A percentile compares a stretch with the other conserved stretches of the same genome.
Evolutionary conservation across 2,797 vertebrate species (phyloP).

Genomic region (Pseudopleuronectes americanus): DNA sequence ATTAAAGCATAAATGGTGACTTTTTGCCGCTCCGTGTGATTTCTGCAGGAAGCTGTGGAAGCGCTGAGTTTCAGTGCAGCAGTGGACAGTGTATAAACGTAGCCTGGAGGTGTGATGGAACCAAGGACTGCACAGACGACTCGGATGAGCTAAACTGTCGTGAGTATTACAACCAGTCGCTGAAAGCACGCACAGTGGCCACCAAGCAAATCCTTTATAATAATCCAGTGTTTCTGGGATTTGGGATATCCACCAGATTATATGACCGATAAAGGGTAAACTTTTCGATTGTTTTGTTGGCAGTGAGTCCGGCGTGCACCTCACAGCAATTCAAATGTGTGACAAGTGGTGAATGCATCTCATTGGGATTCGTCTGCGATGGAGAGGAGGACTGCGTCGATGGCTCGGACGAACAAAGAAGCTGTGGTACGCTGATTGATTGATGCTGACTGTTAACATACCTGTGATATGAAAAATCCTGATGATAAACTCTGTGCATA

Average conservation of each 20-base stretch:
- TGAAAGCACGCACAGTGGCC: not conserved
- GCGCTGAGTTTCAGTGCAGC: slow-evolving; percentile 74
- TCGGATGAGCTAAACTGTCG: slow-evolving; percentile 81
- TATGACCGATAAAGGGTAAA: not conserved
- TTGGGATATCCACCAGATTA: too few species aligned
- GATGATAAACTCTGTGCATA: not conserved
- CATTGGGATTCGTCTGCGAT: slow-evolving; percentile 77
- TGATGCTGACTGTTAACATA: not conserved
- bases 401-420: slow-evolving; percentile 80
- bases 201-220: not conserved
- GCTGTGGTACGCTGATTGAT: slow-evolving; percentile 67
- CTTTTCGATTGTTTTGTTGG: slow-evolving; percentile 7
- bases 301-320: slow-evolving; percentile 73
- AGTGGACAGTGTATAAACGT: slow-evolving; percentile 78
- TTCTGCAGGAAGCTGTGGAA: slow-evolving; percentile 70
- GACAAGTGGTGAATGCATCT: slow-evolving; percentile 79
- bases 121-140: slow-evolving; percentile 80
- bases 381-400: slow-evolving; percentile 80
- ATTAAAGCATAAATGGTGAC: not conserved
- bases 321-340: slow-evolving; percentile 81
- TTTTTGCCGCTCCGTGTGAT: slow-evolving; percentile 4
- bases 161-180: slow-evolving; percentile 55
- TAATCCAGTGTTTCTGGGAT: not conserved
- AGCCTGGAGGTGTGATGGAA: slow-evolving; percentile 79
- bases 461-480: too few species aligned